A percentile compares a stretch with the other conserved stretches of the same genome.
These are phyloP conservation scores for Drosophila borealis DNA, from an alignment of 2,888 invertebrate species.

Conservation along the genomic window DNA sequence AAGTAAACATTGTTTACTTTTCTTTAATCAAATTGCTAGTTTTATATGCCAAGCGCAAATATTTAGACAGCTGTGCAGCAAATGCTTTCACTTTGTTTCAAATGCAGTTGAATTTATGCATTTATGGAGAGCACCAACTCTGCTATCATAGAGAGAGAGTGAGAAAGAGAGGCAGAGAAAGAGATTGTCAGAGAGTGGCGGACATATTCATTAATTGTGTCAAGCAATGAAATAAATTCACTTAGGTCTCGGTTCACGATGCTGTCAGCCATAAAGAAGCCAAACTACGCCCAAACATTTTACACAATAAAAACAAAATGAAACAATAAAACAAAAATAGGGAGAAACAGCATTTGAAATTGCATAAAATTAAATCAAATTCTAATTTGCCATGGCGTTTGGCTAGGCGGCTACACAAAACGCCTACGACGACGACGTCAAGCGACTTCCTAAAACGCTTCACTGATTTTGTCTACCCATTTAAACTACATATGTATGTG, in stretches of 20 bases:
- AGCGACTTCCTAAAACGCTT: constrained; percentile 77
- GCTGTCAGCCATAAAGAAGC: constrained; percentile 70
- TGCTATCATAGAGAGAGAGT: neutral
- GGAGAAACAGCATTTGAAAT: constrained; percentile 58
- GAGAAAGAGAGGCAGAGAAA: neutral
- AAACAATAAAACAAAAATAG: constrained; percentile 28
- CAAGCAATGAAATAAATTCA: constrained; percentile 65
- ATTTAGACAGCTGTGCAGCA: constrained; percentile 58
- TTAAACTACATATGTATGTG: constrained; percentile 24
- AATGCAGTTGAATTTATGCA: constrained; percentile 63
- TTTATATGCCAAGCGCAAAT: constrained; percentile 51
- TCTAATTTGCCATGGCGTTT: constrained; percentile 66
- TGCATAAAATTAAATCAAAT: constrained; percentile 78
- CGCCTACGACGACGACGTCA: constrained; percentile 63
- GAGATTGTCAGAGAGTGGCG: neutral
- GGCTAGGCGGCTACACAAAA: constrained; percentile 52
- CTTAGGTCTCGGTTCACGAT: constrained; percentile 31
- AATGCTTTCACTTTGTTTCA: constrained; percentile 43
- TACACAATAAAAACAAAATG: constrained; percentile 48
- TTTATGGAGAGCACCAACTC: constrained; percentile 47
- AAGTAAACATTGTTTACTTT: neutral
- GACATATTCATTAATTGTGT: constrained; percentile 54
- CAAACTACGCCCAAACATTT: constrained; percentile 65
- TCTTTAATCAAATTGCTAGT: constrained; percentile 26
- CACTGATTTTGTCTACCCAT: constrained; percentile 74